These are phyloP conservation scores for Montipora foliosa DNA, from an alignment of 64 coral and sea anemone genomes.

Conservation along the genomic window DNA sequence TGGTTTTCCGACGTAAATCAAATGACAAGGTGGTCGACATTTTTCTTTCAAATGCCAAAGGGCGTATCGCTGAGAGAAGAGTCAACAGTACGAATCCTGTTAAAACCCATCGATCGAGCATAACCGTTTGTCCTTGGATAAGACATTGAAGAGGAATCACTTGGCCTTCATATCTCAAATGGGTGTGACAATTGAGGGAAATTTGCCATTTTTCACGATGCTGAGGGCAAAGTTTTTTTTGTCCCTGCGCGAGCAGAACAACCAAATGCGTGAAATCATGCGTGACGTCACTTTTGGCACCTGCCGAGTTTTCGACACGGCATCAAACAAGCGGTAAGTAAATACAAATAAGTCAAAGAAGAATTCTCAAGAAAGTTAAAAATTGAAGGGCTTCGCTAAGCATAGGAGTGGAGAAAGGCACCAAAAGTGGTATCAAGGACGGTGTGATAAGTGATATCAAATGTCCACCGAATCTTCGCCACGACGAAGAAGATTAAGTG, in stretches of 20 bases:
- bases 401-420: no score
- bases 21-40: slow-evolving; percentile 72
- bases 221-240: slow-evolving; percentile 19
- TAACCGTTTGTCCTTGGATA: slow-evolving; percentile 30
- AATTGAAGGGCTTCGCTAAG: no score
- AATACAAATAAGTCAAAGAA: background rate
- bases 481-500: no score
- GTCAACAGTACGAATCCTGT: background rate
- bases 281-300: slow-evolving; percentile 61
- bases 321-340: background rate
- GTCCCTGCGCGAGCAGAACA: slow-evolving; percentile 7
- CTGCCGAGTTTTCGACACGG: slow-evolving; percentile 18
- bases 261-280: slow-evolving; percentile 44
- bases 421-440: no score
- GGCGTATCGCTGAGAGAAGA: background rate
- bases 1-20: slow-evolving; percentile 75
- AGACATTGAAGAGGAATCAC: slow-evolving; percentile 54
- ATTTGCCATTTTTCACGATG: background rate
- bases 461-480: no score
- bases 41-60: slow-evolving; percentile 23
- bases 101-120: slow-evolving; percentile 54
- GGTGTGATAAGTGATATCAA: no score
- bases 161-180: background rate
- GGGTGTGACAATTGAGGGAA: background rate
- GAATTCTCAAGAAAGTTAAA: background rate